Evolutionary conservation across 2,888 invertebrate species (phyloP).

Genomic region (Eristalis arbustorum): DNA sequence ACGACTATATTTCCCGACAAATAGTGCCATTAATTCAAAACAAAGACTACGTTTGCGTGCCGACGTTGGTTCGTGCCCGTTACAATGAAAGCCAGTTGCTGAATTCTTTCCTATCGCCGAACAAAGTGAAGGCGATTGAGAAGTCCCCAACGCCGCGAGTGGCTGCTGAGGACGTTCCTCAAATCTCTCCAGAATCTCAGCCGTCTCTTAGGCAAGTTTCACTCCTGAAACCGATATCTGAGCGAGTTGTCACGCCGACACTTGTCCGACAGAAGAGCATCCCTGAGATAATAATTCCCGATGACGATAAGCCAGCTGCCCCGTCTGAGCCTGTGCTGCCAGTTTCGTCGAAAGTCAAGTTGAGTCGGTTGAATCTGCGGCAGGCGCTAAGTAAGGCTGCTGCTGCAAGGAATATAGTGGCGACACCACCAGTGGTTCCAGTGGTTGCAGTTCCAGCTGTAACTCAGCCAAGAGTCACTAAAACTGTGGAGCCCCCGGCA

Average conservation of each 20-base stretch:
- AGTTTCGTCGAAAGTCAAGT: slow-evolving; percentile 73
- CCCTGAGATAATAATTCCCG: slow-evolving; percentile 21
- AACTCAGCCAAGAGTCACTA: background rate
- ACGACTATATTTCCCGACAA: slow-evolving; percentile 74
- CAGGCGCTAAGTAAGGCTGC: slow-evolving; percentile 78
- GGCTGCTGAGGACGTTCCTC: background rate
- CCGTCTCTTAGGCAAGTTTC: slow-evolving; percentile 33
- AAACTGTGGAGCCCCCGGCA: background rate
- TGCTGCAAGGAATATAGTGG: slow-evolving; percentile 68
- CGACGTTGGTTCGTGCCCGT: slow-evolving; percentile 74
- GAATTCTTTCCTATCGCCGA: slow-evolving; percentile 74
- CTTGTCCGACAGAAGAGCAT: slow-evolving; percentile 19
- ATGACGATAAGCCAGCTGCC: slow-evolving; percentile 23
- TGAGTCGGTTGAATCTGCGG: slow-evolving; percentile 77
- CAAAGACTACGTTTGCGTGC: slow-evolving; percentile 72
- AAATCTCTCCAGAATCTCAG: background rate
- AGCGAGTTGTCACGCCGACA: slow-evolving; percentile 51
- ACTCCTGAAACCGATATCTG: slow-evolving; percentile 66
- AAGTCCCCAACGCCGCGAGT: slow-evolving; percentile 3
- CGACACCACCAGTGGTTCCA: slow-evolving; percentile 44
- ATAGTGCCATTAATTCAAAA: slow-evolving; percentile 74
- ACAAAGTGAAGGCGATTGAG: slow-evolving; percentile 39
- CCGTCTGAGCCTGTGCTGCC: slow-evolving; percentile 37
- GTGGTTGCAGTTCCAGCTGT: background rate
- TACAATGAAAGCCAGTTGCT: slow-evolving; percentile 76